A percentile compares a stretch with the other conserved stretches of the same genome.
Conservation (phyloP, 35 echinoderm and acorn worm genomes). For the Acanthaster planci region DNA sequence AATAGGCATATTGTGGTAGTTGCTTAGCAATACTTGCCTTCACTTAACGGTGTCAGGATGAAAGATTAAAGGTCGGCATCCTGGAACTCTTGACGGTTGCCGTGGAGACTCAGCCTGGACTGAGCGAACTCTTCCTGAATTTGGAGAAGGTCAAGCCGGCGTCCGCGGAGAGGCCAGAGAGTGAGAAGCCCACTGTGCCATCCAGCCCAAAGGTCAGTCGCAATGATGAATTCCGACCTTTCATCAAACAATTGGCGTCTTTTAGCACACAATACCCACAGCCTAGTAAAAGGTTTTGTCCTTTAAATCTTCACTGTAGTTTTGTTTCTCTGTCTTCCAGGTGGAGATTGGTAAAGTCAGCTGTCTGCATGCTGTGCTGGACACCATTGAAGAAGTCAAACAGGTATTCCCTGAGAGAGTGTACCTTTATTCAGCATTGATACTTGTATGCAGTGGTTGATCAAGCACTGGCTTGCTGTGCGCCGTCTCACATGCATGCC, state of each 20-base stretch:
- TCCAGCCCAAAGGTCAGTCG: background rate
- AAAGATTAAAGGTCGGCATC: conserved; percentile 80
- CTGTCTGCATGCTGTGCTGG: conserved; percentile 79
- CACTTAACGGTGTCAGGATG: conserved; percentile 45
- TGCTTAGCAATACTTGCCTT: background rate
- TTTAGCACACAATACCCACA: no score
- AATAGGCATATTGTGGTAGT: background rate
- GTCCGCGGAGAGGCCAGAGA: background rate
- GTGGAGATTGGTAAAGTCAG: conserved; percentile 76
- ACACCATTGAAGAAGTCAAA: conserved; percentile 73
- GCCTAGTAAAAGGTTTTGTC: no score
- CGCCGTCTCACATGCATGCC: no score
- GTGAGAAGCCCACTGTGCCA: background rate
- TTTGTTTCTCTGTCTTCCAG: conserved; percentile 3
- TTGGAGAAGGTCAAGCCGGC: conserved; percentile 34
- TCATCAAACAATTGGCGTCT: no score
- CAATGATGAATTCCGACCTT: no score
- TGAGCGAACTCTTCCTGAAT: conserved; percentile 89
- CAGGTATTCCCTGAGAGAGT: conserved; percentile 32
- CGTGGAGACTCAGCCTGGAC: conserved; percentile 86
- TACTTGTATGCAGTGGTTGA: no score
- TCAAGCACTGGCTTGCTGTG: no score
- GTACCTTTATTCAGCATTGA: no score
- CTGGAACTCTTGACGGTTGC: conserved; percentile 73
- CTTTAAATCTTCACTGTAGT: background rate